phyloP scores from a whole-genome alignment of 2,888 invertebrate species.

The Nebria brevicollis region DNA sequence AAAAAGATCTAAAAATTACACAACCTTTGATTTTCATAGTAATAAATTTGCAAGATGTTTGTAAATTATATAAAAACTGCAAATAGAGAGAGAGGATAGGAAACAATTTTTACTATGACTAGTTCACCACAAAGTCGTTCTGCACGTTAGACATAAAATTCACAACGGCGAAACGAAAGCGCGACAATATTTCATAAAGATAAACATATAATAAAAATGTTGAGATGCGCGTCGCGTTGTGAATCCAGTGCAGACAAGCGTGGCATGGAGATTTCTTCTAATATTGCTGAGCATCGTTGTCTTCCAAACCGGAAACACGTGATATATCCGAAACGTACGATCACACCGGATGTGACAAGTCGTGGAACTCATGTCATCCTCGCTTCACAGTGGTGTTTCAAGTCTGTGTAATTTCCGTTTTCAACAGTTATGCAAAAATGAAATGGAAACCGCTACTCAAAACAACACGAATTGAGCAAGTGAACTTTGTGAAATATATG shows the following conservation, averaged over 20 bases:
- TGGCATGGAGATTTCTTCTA: too few species aligned
- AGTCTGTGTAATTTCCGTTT: too few species aligned
- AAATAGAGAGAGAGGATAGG: neutral
- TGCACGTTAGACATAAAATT: neutral
- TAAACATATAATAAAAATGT: neutral
- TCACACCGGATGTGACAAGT: conserved; percentile 29
- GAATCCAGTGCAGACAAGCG: neutral
- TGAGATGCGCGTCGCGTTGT: neutral
- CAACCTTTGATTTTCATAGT: too few species aligned
- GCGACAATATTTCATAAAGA: conserved; percentile 8
- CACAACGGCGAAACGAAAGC: too few species aligned
- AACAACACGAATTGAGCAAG: neutral
- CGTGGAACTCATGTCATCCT: conserved; percentile 22
- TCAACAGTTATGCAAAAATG: too few species aligned
- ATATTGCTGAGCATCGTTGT: neutral
- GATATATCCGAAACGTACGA: conserved; percentile 27
- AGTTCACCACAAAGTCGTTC: neutral
- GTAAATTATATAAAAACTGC: neutral
- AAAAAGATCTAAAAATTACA: too few species aligned
- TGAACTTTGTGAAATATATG: too few species aligned
- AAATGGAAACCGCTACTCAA: conserved; percentile 28
- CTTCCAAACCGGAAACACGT: conserved; percentile 33
- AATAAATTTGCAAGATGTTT: neutral
- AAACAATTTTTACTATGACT: neutral
- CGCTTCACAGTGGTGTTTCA: conserved; percentile 4